Evolutionary conservation across 2,113 vertebrate genomes (phyloP).

Genomic region (Percopsis transmontana): DNA sequence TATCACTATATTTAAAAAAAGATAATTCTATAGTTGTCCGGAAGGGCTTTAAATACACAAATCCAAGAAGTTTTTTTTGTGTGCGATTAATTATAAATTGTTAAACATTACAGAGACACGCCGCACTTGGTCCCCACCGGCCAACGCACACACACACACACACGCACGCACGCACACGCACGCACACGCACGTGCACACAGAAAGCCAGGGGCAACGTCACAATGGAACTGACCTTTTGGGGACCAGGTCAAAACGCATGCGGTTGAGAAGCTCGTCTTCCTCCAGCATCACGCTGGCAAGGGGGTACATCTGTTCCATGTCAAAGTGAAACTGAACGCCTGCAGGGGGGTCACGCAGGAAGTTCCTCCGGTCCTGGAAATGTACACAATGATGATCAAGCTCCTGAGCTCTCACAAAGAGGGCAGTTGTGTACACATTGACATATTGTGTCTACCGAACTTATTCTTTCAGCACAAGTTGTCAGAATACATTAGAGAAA

Average conservation of each 20-base stretch:
- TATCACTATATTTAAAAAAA: too few species aligned
- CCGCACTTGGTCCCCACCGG: too few species aligned
- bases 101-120: too few species aligned
- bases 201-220: not conserved
- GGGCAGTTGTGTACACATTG: not conserved
- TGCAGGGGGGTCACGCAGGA: constrained; percentile 68
- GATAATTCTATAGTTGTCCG: too few species aligned
- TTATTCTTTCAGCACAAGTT: too few species aligned
- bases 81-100: too few species aligned
- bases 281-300: constrained; percentile 72
- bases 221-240: constrained; percentile 60
- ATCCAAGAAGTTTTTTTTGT: too few species aligned
- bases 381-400: not conserved
- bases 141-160: not conserved
- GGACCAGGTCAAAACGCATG: constrained; percentile 75
- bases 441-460: too few species aligned
- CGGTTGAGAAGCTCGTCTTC: constrained; percentile 71
- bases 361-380: constrained; percentile 70
- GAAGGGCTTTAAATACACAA: too few species aligned
- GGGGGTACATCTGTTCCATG: constrained; percentile 72
- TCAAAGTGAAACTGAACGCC: constrained; percentile 74
- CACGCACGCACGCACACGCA: not conserved
- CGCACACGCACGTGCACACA: constrained; percentile 1
- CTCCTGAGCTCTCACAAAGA: not conserved
- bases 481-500: too few species aligned